Evolutionary conservation across 2,888 invertebrate species (phyloP).

Genomic region (Orthonevra nobilis): DNA sequence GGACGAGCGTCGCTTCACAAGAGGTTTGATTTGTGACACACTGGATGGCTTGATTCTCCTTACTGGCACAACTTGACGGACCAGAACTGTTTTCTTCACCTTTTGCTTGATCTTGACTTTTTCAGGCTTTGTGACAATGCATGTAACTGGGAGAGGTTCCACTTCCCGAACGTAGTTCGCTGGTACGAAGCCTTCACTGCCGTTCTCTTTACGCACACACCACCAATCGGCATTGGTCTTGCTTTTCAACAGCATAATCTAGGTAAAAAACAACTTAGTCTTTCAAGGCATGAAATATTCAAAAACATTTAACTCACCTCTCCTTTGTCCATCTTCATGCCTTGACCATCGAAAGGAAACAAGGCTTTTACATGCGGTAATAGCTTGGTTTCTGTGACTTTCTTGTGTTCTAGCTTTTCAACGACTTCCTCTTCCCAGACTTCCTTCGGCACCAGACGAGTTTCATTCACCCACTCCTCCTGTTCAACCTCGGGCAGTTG

Average conservation of each 20-base stretch:
- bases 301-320: conserved; percentile 81
- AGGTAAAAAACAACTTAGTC: neutral
- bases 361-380: conserved; percentile 93
- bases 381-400: conserved; percentile 92
- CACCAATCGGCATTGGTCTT: conserved; percentile 99
- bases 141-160: conserved; percentile 90
- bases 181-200: conserved; percentile 97
- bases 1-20: conserved; percentile 79
- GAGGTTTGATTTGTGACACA: conserved; percentile 77
- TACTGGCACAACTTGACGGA: conserved; percentile 91
- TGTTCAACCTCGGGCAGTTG: conserved; percentile 82
- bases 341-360: conserved; percentile 95
- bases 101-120: conserved; percentile 91
- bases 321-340: conserved; percentile 94
- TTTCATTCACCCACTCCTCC: conserved; percentile 89
- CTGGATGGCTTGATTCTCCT: conserved; percentile 82
- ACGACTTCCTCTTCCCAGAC: conserved; percentile 95
- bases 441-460: conserved; percentile 92
- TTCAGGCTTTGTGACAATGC: conserved; percentile 92
- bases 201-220: conserved; percentile 96
- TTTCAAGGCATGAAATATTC: neutral
- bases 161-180: conserved; percentile 97
- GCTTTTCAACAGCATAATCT: conserved; percentile 92
- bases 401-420: conserved; percentile 90
- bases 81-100: conserved; percentile 94